Base-by-base conservation (phyloP, 2,113 vertebrate species). In the Solenodon paradoxus region DNA sequence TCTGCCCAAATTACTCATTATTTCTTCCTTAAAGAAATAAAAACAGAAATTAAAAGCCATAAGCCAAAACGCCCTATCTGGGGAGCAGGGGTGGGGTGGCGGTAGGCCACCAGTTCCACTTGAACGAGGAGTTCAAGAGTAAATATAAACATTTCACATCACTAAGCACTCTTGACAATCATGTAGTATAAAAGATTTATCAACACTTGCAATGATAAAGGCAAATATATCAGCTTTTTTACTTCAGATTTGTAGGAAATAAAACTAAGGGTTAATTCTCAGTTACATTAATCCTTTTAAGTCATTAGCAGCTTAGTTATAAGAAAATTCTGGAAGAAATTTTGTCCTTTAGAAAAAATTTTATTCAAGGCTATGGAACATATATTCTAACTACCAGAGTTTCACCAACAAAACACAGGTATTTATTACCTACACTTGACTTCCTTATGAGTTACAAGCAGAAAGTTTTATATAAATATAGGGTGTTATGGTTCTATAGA, bases 21-120 rank as follows among this genome's bases (percentile, higher is more conserved):
- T 61, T 40, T 82, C 72, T 94, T 93, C 57, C 57, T 7, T 5
- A 92, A 92, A 91, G 64, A 75, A 94, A 94, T 61, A 80, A 80
- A 97, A 71, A 78, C 42, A 82, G 61, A 96, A 94, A 77, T 40
- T 80, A 64, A 91, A 95, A 92, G 51, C 38, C 81, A 57, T 78
- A n/a, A n/a, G n/a, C n/a, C n/a, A 77, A 5, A 68, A 49, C 6
- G 11, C 13, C 55, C 30, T 45, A 20, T 77, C 71, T 64, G 19
- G 10, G 40, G 10, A 42, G 13, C 16, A 47, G 4, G 42, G 17
- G 17, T 13, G 8, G 4, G 16, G 24, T 30, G 26, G 28, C 13
- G 59, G 13, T 1, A 11, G n/a, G 40, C 24, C 19, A 42, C 15
- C 55, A 40, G 69, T 32, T 22, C 74, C 38, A 28, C 26, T 51